These are phyloP conservation scores for Cynaeus angustus DNA, from an alignment of 2,888 invertebrate species.

Conservation along the genomic window DNA sequence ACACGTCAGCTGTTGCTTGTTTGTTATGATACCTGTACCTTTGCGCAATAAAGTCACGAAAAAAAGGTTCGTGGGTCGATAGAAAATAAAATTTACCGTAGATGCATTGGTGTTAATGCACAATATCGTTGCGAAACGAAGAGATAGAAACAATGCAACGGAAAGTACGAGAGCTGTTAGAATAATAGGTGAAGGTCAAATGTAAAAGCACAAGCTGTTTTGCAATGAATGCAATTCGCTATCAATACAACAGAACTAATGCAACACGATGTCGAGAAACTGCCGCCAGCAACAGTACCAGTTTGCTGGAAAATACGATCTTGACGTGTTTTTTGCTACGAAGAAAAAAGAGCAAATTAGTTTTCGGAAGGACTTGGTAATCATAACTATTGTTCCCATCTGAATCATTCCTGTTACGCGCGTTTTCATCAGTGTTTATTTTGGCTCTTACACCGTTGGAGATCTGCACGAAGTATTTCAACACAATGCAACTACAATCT, in stretches of 20 bases:
- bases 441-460: conserved; percentile 8
- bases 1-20: conserved; percentile 59
- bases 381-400: not conserved
- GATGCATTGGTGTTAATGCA: not conserved
- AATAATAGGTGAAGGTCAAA: conserved; percentile 55
- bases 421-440: conserved; percentile 4
- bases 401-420: not conserved
- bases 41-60: conserved; percentile 47
- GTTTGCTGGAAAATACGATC: conserved; percentile 37
- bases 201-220: conserved; percentile 53
- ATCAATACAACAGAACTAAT: conserved; percentile 49
- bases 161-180: conserved; percentile 47
- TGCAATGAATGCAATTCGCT: conserved; percentile 52
- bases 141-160: conserved; percentile 51
- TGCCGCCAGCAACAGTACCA: conserved; percentile 30
- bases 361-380: not conserved
- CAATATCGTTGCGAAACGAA: conserved; percentile 36
- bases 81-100: not conserved
- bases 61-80: conserved; percentile 3
- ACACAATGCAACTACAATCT: conserved; percentile 25
- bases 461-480: conserved; percentile 5
- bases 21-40: conserved; percentile 59
- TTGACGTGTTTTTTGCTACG: conserved; percentile 20
- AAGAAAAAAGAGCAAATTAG: not conserved
- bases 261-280: conserved; percentile 45